These are phyloP conservation scores for Nixonia krombeini DNA, from an alignment of 1,140 invertebrate species.

Conservation along the genomic window DNA sequence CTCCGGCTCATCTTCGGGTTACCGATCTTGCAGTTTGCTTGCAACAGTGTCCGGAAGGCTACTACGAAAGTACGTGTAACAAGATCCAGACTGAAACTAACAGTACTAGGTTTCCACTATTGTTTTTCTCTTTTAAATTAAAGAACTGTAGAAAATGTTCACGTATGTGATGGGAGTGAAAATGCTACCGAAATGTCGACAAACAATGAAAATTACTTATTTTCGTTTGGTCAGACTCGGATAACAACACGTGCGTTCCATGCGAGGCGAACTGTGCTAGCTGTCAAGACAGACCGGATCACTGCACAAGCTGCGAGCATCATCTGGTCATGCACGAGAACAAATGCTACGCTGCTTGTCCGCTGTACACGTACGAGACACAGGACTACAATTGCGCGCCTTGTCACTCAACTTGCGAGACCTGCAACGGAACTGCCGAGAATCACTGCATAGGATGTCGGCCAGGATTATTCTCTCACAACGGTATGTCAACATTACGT, in stretches of 20 bases:
- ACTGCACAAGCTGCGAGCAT: conserved; percentile 87
- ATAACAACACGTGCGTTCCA: conserved; percentile 82
- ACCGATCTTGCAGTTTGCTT: conserved; percentile 85
- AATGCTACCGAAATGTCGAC: too few species aligned
- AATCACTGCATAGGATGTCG: conserved; percentile 86
- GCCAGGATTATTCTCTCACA: conserved; percentile 76
- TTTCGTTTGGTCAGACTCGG: conserved; percentile 73
- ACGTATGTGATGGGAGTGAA: too few species aligned
- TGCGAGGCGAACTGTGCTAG: conserved; percentile 86
- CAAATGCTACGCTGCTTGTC: conserved; percentile 86
- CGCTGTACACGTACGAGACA: conserved; percentile 84
- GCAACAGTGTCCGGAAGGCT: conserved; percentile 88
- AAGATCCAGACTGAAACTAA: neutral
- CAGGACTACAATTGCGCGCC: conserved; percentile 85
- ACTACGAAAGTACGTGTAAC: conserved; percentile 80
- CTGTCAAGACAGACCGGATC: conserved; percentile 84
- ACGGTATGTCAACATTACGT: conserved; percentile 68
- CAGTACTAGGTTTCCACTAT: too few species aligned
- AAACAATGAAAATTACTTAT: neutral
- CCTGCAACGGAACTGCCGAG: conserved; percentile 83
- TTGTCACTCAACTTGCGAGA: conserved; percentile 85
- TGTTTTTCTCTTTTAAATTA: neutral
- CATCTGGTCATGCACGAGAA: conserved; percentile 85
- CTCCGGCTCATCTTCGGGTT: conserved; percentile 82
- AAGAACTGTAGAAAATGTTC: neutral